phyloP scores from a whole-genome alignment of 2,797 vertebrate species.

The Valencia hispanica region DNA sequence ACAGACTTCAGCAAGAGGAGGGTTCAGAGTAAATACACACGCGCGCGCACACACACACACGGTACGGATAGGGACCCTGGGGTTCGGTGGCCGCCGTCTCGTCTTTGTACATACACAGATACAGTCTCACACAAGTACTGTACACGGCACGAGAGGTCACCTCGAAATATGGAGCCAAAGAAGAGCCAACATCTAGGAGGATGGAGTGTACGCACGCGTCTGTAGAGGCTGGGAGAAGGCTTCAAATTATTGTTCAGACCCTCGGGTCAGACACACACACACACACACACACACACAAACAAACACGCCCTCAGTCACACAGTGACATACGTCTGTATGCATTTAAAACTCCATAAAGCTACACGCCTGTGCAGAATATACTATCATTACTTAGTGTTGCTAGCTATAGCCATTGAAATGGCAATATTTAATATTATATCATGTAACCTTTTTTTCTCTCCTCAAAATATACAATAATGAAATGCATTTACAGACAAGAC shows the following conservation, averaged over 20 bases:
- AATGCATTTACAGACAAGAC: slow-evolving; percentile 95
- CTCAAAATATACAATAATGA: slow-evolving; percentile 95
- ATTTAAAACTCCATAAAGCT: slow-evolving; percentile 89
- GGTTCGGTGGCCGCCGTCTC: slow-evolving; percentile 81
- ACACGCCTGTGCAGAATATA: slow-evolving; percentile 91
- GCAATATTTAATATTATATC: slow-evolving; percentile 93
- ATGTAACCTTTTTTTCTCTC: slow-evolving; percentile 83
- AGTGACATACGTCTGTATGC: slow-evolving; percentile 84
- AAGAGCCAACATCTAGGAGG: slow-evolving; percentile 88
- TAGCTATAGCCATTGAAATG: slow-evolving; percentile 87
- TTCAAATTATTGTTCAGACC: slow-evolving; percentile 86
- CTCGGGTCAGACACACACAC: slow-evolving; percentile 38
- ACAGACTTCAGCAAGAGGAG: slow-evolving; percentile 89
- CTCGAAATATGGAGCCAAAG: slow-evolving; percentile 92
- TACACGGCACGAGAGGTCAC: slow-evolving; percentile 95
- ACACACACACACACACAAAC: slow-evolving; percentile 21
- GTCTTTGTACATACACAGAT: slow-evolving; percentile 88
- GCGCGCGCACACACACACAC: slow-evolving; percentile 86
- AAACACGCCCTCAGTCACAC: slow-evolving; percentile 59
- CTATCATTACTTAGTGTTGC: slow-evolving; percentile 96
- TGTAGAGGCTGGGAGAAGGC: slow-evolving; percentile 83
- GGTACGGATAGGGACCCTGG: slow-evolving; percentile 63
- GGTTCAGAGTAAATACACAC: slow-evolving; percentile 89
- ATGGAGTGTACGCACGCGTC: slow-evolving; percentile 83
- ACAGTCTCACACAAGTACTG: slow-evolving; percentile 98